These are phyloP conservation scores for Holothuria scabra DNA, from an alignment of 53 echinoderm and acorn worm genomes.

Conservation along the genomic window DNA sequence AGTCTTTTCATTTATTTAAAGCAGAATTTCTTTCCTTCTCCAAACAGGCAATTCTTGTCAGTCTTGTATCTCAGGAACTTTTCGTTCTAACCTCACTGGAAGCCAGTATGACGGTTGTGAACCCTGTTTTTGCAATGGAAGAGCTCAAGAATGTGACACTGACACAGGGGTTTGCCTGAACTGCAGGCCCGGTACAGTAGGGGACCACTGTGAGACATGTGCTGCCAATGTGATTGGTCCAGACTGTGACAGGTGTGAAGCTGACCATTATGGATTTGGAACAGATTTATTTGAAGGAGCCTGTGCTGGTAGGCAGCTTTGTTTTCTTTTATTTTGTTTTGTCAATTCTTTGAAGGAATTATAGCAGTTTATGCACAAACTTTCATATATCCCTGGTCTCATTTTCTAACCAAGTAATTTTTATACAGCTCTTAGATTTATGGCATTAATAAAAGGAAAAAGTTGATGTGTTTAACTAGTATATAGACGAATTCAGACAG, in stretches of 20 bases:
- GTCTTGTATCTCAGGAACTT: conserved; percentile 21
- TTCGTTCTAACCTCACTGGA: conserved; percentile 20
- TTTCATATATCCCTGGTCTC: too few relatives aligned
- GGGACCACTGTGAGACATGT: conserved; percentile 77
- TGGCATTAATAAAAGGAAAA: too few relatives aligned
- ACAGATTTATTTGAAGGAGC: conserved; percentile 87
- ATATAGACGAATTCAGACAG: too few relatives aligned
- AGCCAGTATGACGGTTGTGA: conserved; percentile 60
- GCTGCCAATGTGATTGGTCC: conserved; percentile 74
- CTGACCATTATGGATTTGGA: conserved; percentile 87
- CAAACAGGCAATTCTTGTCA: conserved; percentile 26
- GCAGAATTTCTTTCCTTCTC: neutral
- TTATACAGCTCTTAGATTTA: too few relatives aligned
- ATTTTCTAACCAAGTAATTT: too few relatives aligned
- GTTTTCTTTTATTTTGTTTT: too few relatives aligned
- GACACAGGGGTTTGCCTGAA: conserved; percentile 84
- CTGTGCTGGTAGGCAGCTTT: conserved; percentile 65
- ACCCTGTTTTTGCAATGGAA: conserved; percentile 76
- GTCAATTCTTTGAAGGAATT: too few relatives aligned
- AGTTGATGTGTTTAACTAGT: too few relatives aligned
- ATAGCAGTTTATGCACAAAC: too few relatives aligned
- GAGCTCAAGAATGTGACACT: conserved; percentile 70
- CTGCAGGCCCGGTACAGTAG: conserved; percentile 77
- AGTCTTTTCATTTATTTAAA: neutral
- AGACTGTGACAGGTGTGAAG: conserved; percentile 66